Evolutionary conservation across 2,888 invertebrate genomes (phyloP).

Genomic region (Microctonus hyperodae): DNA sequence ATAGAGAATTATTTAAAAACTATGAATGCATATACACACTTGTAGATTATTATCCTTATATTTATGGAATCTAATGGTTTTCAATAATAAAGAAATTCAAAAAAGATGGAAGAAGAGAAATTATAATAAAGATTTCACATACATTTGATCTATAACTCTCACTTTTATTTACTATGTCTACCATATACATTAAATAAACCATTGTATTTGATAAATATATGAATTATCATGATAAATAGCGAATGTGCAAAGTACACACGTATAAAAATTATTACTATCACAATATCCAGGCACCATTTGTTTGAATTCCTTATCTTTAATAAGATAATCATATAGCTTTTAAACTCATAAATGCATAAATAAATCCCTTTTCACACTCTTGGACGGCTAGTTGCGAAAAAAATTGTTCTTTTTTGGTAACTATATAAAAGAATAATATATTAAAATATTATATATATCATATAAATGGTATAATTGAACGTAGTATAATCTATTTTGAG

Average conservation of each 20-base stretch:
- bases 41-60: no score
- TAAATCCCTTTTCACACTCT: neutral
- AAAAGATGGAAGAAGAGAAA: slow-evolving; percentile 14
- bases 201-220: slow-evolving; percentile 1
- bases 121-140: no score
- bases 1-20: no score
- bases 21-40: no score
- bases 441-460: neutral
- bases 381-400: slow-evolving; percentile 16
- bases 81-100: no score
- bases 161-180: neutral
- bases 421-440: neutral
- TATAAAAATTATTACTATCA: slow-evolving; percentile 13
- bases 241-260: neutral
- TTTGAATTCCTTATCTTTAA: slow-evolving; percentile 33
- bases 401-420: neutral
- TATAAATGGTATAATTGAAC: neutral
- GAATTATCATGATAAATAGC: slow-evolving; percentile 1
- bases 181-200: neutral
- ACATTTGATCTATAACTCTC: neutral
- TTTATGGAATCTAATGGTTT: no score
- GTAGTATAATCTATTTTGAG: neutral
- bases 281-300: slow-evolving; percentile 48
- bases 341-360: neutral
- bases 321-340: slow-evolving; percentile 1